Evolutionary conservation across 2,797 vertebrate genomes (phyloP).

Genomic region (Gambusia yucatana): DNA sequence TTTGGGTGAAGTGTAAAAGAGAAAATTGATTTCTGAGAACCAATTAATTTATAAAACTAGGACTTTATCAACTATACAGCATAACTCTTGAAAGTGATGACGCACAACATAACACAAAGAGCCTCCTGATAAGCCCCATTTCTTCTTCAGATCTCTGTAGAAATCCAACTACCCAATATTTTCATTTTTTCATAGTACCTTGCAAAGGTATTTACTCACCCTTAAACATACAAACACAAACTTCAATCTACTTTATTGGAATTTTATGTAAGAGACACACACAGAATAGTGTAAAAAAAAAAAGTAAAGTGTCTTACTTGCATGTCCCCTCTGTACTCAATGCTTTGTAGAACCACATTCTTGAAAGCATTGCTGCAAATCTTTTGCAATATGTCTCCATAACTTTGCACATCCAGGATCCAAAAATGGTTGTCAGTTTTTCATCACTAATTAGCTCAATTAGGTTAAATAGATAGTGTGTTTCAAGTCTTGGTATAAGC

Average conservation of each 20-base stretch:
- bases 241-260: not conserved
- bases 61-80: not conserved
- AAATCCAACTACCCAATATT: not conserved
- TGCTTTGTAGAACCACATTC: not conserved
- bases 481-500: no score
- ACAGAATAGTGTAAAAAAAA: not conserved
- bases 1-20: conserved; percentile 1
- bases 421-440: no score
- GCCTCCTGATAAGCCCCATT: not conserved
- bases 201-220: not conserved
- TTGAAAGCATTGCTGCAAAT: no score
- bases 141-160: not conserved
- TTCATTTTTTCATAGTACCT: not conserved
- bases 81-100: not conserved
- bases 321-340: not conserved
- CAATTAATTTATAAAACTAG: not conserved
- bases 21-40: not conserved
- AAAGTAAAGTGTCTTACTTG: not conserved
- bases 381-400: no score
- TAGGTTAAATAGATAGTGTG: no score
- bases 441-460: no score
- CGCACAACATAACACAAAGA: not conserved
- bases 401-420: no score
- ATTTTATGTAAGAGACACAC: not conserved
- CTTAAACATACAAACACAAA: not conserved